Evolutionary conservation across 1,140 invertebrate species (phyloP), one percentile per base, ranked within the genome.

Genomic region (Cataglyphis hispanica): DNA sequence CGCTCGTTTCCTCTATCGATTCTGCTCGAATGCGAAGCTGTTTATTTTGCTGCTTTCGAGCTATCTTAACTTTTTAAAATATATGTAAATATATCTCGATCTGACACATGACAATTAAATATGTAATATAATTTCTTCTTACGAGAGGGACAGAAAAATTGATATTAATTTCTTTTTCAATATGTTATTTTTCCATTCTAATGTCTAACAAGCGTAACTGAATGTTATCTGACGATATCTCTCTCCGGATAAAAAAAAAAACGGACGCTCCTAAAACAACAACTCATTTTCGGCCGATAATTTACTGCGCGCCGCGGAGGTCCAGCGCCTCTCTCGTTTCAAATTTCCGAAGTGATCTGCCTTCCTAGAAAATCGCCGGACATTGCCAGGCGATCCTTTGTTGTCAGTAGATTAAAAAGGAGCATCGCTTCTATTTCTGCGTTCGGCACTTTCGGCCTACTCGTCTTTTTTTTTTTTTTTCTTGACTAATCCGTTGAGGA

Each of bases 321-420:
- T 77, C 61, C 56, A 2, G 34, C 8, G 8, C 0, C 67, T 43
- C 67, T 43, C 63, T 27, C 27, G 56, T 69, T 25, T 40, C 0
- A 58, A 63, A 31, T 72, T 77, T 88, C 34, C 58, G 40, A 40
- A 80, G 40, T 70, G 63, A 72, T 70, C 50, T 16, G 46, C 11
- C 10, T 89, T 89, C 86, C 67, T 31, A 74, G 86, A 88, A 87
- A 63, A 63, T 64, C 85, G 75, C 58, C 61, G 77, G 50, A 70
- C 64, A 53, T 87, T 64, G 56, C 25, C 25, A n/a, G 61, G 22
- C 16, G 34, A 74, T 85, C 67, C 86, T 86, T 88, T 88, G 63
- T 50, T 90, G 86, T 67, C 84, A 87, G 85, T 78, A 86, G 85
- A 85, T 90, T 87, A 87, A 80, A 76, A 81, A 87, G 27, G 19